Conservation (phyloP, 2,113 vertebrate genomes). For the Physeter macrocephalus region DNA sequence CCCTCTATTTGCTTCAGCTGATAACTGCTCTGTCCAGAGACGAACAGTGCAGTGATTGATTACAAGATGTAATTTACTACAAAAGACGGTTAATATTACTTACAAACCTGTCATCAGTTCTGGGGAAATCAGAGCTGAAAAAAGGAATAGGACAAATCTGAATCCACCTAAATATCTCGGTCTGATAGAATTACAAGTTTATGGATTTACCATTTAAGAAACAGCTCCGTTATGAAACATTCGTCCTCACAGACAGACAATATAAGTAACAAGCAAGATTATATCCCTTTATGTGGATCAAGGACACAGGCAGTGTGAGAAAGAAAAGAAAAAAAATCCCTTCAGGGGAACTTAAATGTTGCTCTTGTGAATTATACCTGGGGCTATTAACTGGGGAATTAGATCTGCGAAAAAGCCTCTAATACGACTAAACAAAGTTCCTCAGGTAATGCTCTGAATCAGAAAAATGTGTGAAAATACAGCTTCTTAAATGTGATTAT, state of each 20-base stretch:
- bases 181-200: conserved; percentile 54
- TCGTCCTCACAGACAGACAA: conserved; percentile 21
- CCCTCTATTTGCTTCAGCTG: conserved; percentile 62
- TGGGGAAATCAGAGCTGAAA: conserved; percentile 38
- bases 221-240: conserved; percentile 43
- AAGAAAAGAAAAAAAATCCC: not conserved
- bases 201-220: conserved; percentile 58
- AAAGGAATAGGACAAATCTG: conserved; percentile 17
- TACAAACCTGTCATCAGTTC: conserved; percentile 66
- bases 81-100: conserved; percentile 71
- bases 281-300: conserved; percentile 57
- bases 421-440: conserved; percentile 51
- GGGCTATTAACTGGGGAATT: conserved; percentile 57
- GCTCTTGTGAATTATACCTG: conserved; percentile 51
- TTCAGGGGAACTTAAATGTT: conserved; percentile 25
- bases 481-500: conserved; percentile 54
- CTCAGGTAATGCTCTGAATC: conserved; percentile 11
- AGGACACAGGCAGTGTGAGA: not conserved
- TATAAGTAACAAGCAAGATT: conserved; percentile 60
- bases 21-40: conserved; percentile 60
- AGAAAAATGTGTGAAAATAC: conserved; percentile 20
- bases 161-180: conserved; percentile 43
- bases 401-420: conserved; percentile 16
- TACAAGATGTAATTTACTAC: conserved; percentile 60
- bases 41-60: not conserved